phyloP scores from a whole-genome alignment of 2,888 invertebrate species.

The Tubulanus polymorphus region DNA sequence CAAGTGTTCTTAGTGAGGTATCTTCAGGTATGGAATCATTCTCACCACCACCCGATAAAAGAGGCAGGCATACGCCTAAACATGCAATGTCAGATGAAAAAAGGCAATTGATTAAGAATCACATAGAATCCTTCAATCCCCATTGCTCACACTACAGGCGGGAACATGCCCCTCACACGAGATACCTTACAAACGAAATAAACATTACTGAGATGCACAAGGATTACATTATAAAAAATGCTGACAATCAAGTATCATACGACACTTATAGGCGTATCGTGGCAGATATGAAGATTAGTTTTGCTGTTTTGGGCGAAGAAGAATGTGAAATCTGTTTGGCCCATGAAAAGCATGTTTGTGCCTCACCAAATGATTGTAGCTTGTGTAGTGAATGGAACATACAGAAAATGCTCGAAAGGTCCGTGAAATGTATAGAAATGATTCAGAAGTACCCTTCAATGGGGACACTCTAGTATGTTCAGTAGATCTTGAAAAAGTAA shows the following conservation, averaged over 20 bases:
- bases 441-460: too few relatives aligned
- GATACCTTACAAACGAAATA: conserved; percentile 16
- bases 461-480: too few relatives aligned
- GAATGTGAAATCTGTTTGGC: conserved; percentile 15
- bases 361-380: too few relatives aligned
- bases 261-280: conserved; percentile 9
- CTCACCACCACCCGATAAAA: too few relatives aligned
- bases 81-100: conserved; percentile 8
- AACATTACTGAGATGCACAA: conserved; percentile 9
- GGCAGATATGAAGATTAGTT: conserved; percentile 15
- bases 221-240: conserved; percentile 7
- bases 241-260: conserved; percentile 6
- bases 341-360: conserved; percentile 1
- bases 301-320: conserved; percentile 16
- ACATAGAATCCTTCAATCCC: conserved; percentile 15
- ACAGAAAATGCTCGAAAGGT: too few relatives aligned
- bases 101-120: conserved; percentile 6
- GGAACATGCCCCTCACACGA: conserved; percentile 12
- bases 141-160: conserved; percentile 14
- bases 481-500: too few relatives aligned
- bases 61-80: too few relatives aligned
- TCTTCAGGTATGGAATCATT: too few relatives aligned
- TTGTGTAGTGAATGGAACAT: too few relatives aligned
- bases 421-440: too few relatives aligned
- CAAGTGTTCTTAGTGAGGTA: too few relatives aligned